A percentile compares a stretch with the other conserved stretches of the same genome.
phyloP scores from a whole-genome alignment of 2,113 vertebrate genomes.

The Scortum barcoo region DNA sequence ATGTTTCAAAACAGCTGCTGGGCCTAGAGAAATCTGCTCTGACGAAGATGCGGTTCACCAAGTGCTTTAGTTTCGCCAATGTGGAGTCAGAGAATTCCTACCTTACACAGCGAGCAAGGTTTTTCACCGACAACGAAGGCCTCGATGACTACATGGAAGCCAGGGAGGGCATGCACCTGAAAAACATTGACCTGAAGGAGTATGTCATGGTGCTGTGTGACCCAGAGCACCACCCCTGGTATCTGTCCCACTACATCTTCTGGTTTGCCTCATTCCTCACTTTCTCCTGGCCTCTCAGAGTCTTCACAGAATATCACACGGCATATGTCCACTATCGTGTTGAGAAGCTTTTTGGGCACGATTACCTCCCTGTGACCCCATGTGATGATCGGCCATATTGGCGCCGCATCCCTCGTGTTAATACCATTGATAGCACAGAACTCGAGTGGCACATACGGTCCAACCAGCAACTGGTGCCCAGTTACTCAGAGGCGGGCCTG shows the following conservation, averaged over 20 bases:
- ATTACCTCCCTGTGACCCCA: slow-evolving; percentile 90
- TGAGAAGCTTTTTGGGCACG: slow-evolving; percentile 96
- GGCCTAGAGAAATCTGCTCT: slow-evolving; percentile 91
- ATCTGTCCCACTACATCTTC: slow-evolving; percentile 93
- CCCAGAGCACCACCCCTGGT: slow-evolving; percentile 93
- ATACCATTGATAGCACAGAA: slow-evolving; percentile 96
- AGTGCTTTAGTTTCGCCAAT: slow-evolving; percentile 97
- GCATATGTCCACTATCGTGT: slow-evolving; percentile 95
- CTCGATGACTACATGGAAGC: slow-evolving; percentile 98
- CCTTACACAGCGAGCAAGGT: slow-evolving; percentile 93
- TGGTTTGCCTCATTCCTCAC: slow-evolving; percentile 95
- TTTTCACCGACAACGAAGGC: slow-evolving; percentile 97
- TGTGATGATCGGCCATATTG: slow-evolving; percentile 92
- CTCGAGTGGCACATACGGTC: slow-evolving; percentile 98
- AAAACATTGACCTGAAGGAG: slow-evolving; percentile 96
- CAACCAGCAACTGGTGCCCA: slow-evolving; percentile 97
- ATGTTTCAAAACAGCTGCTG: slow-evolving; percentile 94
- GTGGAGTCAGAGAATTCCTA: slow-evolving; percentile 97
- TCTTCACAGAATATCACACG: slow-evolving; percentile 94
- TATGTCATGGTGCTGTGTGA: slow-evolving; percentile 94
- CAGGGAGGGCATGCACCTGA: slow-evolving; percentile 95
- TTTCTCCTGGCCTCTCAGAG: slow-evolving; percentile 95
- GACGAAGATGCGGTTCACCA: slow-evolving; percentile 95
- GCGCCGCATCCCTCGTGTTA: slow-evolving; percentile 93
- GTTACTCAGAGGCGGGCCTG: slow-evolving; percentile 95